Conservation (phyloP, 2,888 invertebrate genomes). For the Agonopterix arenella region DNA sequence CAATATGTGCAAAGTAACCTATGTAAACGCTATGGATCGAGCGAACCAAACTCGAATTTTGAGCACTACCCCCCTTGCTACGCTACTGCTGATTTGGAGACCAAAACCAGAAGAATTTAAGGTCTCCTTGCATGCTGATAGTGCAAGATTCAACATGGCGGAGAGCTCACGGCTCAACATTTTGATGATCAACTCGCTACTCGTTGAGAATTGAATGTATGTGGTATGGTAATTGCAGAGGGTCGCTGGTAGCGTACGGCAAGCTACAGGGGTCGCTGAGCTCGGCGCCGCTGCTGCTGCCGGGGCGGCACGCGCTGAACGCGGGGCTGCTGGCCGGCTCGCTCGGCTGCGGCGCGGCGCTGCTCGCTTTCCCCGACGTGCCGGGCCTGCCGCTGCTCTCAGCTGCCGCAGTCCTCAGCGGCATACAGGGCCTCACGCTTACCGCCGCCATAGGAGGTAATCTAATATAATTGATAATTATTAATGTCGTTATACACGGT, state of each 20-base stretch:
- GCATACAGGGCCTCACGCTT: constrained; percentile 90
- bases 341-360: constrained; percentile 83
- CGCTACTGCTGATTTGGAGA: too few relatives aligned
- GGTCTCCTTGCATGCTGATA: too few relatives aligned
- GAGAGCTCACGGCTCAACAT: too few relatives aligned
- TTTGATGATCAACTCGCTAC: too few relatives aligned
- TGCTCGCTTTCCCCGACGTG: constrained; percentile 76
- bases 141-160: too few relatives aligned
- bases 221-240: constrained; percentile 71
- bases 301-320: constrained; percentile 89
- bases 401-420: constrained; percentile 85
- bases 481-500: too few relatives aligned
- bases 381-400: constrained; percentile 86
- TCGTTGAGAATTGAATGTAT: not conserved
- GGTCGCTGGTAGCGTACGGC: constrained; percentile 92
- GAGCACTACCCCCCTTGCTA: too few relatives aligned
- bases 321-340: constrained; percentile 81
- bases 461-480: not conserved
- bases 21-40: too few relatives aligned
- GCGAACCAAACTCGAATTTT: too few relatives aligned
- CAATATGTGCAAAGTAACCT: too few relatives aligned
- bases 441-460: constrained; percentile 93
- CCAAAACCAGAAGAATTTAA: too few relatives aligned
- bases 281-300: constrained; percentile 88
- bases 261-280: constrained; percentile 90